Percentiles rank a stretch among this genome's conserved stretches.
phyloP scores from a whole-genome alignment of 2,888 invertebrate species.

The Ectobius pallidus region DNA sequence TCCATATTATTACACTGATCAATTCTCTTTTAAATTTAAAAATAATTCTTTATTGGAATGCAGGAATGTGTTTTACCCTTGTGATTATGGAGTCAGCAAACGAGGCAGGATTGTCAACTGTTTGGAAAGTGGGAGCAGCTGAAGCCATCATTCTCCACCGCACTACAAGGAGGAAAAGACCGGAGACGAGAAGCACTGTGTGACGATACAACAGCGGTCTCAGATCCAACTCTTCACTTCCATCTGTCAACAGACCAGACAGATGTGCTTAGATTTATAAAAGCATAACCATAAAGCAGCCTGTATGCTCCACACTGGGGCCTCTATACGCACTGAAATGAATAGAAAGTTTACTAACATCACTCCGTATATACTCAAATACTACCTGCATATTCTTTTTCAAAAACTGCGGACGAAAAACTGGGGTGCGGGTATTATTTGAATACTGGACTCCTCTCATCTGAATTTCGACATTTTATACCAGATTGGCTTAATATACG shows the following conservation, averaged over 20 bases:
- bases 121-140: slow-evolving; percentile 78
- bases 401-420: too few relatives aligned
- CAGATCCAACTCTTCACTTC: neutral
- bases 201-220: slow-evolving; percentile 57
- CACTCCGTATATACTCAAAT: too few relatives aligned
- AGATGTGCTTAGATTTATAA: neutral
- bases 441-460: too few relatives aligned
- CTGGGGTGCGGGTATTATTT: too few relatives aligned
- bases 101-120: slow-evolving; percentile 91
- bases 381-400: too few relatives aligned
- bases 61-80: slow-evolving; percentile 60
- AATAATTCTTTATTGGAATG: neutral
- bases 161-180: slow-evolving; percentile 63
- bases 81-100: slow-evolving; percentile 69
- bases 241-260: neutral
- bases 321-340: too few relatives aligned
- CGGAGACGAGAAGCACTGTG: slow-evolving; percentile 57
- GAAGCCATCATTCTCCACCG: slow-evolving; percentile 83
- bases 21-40: neutral
- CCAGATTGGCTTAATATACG: too few relatives aligned
- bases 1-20: too few relatives aligned
- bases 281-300: too few relatives aligned
- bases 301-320: too few relatives aligned
- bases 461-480: too few relatives aligned
- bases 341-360: too few relatives aligned